Base-by-base conservation (phyloP, 2,888 invertebrate species). In the Octodonta nipae region DNA sequence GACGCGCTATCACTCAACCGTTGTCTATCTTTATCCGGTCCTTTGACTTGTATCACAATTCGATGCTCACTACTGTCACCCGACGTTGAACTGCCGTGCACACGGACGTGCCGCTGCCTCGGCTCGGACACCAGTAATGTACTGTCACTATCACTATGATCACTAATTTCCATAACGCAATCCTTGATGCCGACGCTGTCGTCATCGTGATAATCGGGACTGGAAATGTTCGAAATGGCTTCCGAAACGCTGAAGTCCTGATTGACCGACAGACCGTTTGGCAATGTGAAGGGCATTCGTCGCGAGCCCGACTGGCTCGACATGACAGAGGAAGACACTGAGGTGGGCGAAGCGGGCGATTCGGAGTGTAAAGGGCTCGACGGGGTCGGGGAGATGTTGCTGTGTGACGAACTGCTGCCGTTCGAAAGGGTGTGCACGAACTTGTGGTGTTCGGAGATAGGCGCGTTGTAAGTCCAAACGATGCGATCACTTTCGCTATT, bases 391-490 rank as follows among this genome's bases (percentile, higher is more conserved):
- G 86, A 86, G 17, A 56, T 70, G 42, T 69, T 71, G 46, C 69
- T 71, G 51, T 71, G 72, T 51, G 69, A 74, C 40, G 67, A 72
- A 51, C 63, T 65, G 49, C 67, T 67, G 41, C 67, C 68, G 44
- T 70, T 73, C 30, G 72, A 72, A 11, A 72, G 66, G 50, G 71
- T 69, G 53, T 72, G 73, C 44, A 64, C 65, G 32, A 65, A 61
- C 44, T 71, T 67, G 34, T 50, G 49, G 26, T 50, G 46, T 28
- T 48, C 50, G 24, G 75, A 70, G 26, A 76, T 71, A n/a, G 87
- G 86, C 37, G 87, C 86, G 67, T 87, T 88, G 68, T 85, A 87
- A 31, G 87, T 87, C 87, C 87, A 87, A 31, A 87, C 85, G 56
- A 87, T 85, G 50, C 86, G 73, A 40, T 46, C 50, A 30, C 42